phyloP scores from a whole-genome alignment of 2,113 vertebrate genomes.

The Dicentrarchus labrax region DNA sequence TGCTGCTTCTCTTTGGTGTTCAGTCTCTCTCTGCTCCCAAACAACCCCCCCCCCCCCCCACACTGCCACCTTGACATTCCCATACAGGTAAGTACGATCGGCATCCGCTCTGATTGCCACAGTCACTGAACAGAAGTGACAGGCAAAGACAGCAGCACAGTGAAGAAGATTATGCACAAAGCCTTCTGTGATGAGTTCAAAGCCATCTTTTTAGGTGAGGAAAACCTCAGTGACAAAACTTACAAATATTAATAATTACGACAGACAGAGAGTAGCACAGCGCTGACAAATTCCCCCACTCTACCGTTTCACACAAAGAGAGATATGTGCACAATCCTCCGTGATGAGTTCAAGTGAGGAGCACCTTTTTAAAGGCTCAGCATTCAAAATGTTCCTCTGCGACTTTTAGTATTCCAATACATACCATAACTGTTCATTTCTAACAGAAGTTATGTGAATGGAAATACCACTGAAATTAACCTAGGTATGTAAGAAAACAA shows the following conservation, averaged over 20 bases:
- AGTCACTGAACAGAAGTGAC: slow-evolving; percentile 41
- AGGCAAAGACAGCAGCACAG: slow-evolving; percentile 46
- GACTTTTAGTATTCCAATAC: slow-evolving; percentile 18
- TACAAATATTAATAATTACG: slow-evolving; percentile 46
- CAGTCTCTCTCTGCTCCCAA: not conserved
- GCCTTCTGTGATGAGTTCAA: slow-evolving; percentile 57
- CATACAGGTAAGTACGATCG: slow-evolving; percentile 51
- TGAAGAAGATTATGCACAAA: slow-evolving; percentile 55
- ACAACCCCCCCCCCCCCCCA: slow-evolving; percentile 1
- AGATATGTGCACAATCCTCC: slow-evolving; percentile 27
- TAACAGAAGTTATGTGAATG: not conserved
- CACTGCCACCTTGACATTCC: slow-evolving; percentile 15
- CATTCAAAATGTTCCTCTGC: slow-evolving; percentile 17
- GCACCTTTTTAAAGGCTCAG: slow-evolving; percentile 27
- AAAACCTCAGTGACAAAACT: slow-evolving; percentile 54
- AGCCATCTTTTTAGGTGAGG: slow-evolving; percentile 45
- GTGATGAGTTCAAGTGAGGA: slow-evolving; percentile 34
- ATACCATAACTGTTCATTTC: slow-evolving; percentile 11
- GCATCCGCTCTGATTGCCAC: slow-evolving; percentile 39
- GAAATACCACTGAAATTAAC: not conserved
- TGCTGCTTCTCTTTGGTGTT: not conserved
- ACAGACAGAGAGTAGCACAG: slow-evolving; percentile 23
- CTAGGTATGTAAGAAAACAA: not conserved
- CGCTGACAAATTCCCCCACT: slow-evolving; percentile 23
- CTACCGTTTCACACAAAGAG: slow-evolving; percentile 28